A percentile compares a stretch with the other conserved stretches of the same genome.
Conservation (phyloP, 2,113 vertebrate species). For the Alligator sinensis region DNA sequence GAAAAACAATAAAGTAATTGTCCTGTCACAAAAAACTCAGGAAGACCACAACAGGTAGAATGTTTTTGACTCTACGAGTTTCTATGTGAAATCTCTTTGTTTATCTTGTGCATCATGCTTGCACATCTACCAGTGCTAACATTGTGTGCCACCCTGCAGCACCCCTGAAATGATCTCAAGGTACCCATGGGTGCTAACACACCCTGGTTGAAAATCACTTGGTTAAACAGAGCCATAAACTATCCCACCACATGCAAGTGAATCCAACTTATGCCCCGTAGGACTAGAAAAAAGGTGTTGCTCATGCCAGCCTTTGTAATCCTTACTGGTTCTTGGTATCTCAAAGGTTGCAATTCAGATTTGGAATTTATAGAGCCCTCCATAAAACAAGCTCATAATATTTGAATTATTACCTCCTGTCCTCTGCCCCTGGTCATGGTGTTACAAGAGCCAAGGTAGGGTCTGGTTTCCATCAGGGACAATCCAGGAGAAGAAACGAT, state of each 20-base stretch:
- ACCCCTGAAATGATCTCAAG: no score
- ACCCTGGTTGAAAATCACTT: no score
- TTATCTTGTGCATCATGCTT: no score
- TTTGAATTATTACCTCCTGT: not conserved
- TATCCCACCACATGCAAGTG: not conserved
- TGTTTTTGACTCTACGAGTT: no score
- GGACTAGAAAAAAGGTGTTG: constrained; percentile 3
- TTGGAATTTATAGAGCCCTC: not conserved
- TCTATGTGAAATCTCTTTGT: no score
- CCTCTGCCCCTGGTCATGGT: not conserved
- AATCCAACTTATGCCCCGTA: constrained; percentile 34
- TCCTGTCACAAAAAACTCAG: no score
- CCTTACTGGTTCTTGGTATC: not conserved
- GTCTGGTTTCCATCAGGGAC: not conserved
- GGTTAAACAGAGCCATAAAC: not conserved
- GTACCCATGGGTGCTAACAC: no score
- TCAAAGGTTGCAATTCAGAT: not conserved
- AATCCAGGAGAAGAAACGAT: not conserved
- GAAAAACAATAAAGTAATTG: no score
- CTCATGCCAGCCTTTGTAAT: not conserved
- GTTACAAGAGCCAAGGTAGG: not conserved
- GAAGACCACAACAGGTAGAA: no score
- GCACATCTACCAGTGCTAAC: no score
- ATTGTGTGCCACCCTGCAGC: no score
- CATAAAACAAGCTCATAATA: not conserved